A percentile compares a stretch with the other conserved stretches of the same genome.
phyloP scores from a whole-genome alignment of 1,140 invertebrate genomes.

The Carcinoscorpius rotundicauda region DNA sequence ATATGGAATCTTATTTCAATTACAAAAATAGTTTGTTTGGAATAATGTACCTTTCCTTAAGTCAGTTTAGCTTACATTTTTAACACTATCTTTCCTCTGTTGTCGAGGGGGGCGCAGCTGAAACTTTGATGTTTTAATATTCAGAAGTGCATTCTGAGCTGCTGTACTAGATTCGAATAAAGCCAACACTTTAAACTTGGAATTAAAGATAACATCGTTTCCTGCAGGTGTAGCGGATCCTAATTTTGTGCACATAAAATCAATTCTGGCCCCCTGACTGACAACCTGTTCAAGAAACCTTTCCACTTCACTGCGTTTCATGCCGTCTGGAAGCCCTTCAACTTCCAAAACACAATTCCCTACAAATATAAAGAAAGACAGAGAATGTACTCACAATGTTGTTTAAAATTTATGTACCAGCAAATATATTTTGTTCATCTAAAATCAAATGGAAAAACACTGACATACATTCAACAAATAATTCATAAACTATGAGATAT shows the following conservation, averaged over 20 bases:
- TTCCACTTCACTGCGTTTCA: slow-evolving; percentile 18
- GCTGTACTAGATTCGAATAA: slow-evolving; percentile 22
- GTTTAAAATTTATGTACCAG: too few species aligned
- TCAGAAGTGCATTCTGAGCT: slow-evolving; percentile 23
- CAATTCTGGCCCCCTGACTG: slow-evolving; percentile 18
- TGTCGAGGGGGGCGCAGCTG: slow-evolving; percentile 12
- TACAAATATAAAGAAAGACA: too few species aligned
- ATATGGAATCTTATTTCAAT: too few species aligned
- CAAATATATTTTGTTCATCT: not conserved
- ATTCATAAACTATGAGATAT: not conserved
- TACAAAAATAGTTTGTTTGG: too few species aligned
- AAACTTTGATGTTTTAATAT: slow-evolving; percentile 23
- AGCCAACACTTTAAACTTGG: slow-evolving; percentile 18
- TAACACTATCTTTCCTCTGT: too few species aligned
- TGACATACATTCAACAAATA: not conserved
- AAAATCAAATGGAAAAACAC: slow-evolving; percentile 5
- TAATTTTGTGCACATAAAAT: slow-evolving; percentile 13
- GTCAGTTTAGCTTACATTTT: too few species aligned
- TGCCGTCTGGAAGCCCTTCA: slow-evolving; percentile 21
- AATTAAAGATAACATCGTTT: not conserved
- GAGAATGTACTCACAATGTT: too few species aligned
- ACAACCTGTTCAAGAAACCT: slow-evolving; percentile 20
- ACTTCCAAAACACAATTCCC: slow-evolving; percentile 19
- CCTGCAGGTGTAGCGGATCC: not conserved
- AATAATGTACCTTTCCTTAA: too few species aligned